These are phyloP conservation scores for Nasonovia ribisnigri DNA, from an alignment of 2,888 invertebrate species.

Conservation along the genomic window DNA sequence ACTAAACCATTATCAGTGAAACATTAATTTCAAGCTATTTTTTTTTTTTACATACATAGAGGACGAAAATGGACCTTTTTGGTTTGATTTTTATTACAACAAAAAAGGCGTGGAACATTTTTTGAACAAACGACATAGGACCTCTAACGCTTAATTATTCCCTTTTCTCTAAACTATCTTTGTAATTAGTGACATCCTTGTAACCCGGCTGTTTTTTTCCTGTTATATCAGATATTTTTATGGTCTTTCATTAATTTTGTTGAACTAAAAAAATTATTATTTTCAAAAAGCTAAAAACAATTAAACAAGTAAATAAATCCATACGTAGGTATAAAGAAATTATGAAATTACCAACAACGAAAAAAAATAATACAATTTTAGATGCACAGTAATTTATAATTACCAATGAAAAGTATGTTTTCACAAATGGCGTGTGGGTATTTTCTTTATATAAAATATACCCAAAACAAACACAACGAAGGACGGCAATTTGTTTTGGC, in stretches of 20 bases:
- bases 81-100: constrained; percentile 48
- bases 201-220: neutral
- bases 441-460: constrained; percentile 18
- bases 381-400: neutral
- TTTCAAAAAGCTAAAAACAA: neutral
- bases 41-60: constrained; percentile 1
- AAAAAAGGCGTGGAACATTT: constrained; percentile 34
- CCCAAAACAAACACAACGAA: constrained; percentile 28
- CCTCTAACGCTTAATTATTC: constrained; percentile 57
- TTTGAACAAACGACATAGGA: constrained; percentile 48
- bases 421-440: neutral
- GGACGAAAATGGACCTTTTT: constrained; percentile 20
- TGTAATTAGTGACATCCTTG: constrained; percentile 53
- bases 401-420: neutral
- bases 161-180: constrained; percentile 36
- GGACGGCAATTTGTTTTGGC: constrained; percentile 25
- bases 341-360: neutral
- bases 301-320: neutral
- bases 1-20: constrained; percentile 49
- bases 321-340: neutral
- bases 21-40: constrained; percentile 40
- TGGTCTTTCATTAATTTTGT: constrained; percentile 30
- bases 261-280: neutral
- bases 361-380: constrained; percentile 4
- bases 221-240: neutral